These are phyloP conservation scores for Smittia sp. DNA, from an alignment of 2,888 invertebrate genomes.

Conservation along the genomic window DNA sequence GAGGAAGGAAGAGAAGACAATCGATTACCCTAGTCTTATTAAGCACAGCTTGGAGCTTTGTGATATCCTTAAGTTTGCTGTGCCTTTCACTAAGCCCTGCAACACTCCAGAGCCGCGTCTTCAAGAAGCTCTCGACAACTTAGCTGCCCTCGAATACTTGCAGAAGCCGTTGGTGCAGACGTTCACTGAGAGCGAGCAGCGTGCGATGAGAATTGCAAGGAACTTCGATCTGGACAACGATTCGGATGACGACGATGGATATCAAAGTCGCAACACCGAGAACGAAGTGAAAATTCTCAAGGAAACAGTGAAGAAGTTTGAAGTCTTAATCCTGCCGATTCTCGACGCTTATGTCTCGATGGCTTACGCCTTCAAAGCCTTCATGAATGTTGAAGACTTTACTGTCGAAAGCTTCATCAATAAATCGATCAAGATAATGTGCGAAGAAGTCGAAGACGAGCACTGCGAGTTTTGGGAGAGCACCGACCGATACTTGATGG, in stretches of 20 bases:
- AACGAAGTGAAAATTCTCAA: constrained; percentile 21
- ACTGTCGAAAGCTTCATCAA: not conserved
- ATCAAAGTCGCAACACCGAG: not conserved
- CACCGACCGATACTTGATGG: not conserved
- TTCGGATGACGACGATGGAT: not conserved
- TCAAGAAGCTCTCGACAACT: not conserved
- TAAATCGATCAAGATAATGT: not conserved
- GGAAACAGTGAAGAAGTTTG: not conserved
- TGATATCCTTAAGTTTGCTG: not conserved
- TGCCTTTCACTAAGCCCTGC: not conserved
- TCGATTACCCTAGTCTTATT: constrained; percentile 16
- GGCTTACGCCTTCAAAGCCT: not conserved
- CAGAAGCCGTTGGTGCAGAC: not conserved
- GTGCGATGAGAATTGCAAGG: constrained; percentile 3
- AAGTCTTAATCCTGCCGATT: not conserved
- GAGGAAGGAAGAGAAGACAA: not conserved
- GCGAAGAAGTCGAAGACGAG: not conserved
- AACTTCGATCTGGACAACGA: not conserved
- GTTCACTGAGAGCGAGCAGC: not conserved
- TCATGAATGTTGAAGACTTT: not conserved
- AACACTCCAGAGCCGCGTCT: not conserved
- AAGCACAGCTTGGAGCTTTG: not conserved
- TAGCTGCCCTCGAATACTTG: not conserved
- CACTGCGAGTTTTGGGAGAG: constrained; percentile 15
- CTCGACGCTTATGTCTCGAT: not conserved